phyloP scores from a whole-genome alignment of 2,113 vertebrate genomes.

The Gopherus flavomarginatus region DNA sequence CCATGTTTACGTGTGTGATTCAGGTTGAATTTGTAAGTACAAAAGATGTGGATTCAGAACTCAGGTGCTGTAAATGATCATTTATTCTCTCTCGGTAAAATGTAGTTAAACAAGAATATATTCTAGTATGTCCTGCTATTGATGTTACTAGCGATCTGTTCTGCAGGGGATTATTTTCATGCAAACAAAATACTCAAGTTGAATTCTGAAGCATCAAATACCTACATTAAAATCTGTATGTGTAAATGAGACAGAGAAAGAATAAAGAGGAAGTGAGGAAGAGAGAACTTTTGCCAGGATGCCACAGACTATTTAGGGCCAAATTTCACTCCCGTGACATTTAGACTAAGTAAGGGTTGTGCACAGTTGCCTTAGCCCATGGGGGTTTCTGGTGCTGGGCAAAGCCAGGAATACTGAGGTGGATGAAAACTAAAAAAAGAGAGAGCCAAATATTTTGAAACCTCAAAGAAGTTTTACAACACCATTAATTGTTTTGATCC shows the following conservation, averaged over 20 bases:
- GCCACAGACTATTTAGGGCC: background rate
- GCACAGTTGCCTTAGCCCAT: background rate
- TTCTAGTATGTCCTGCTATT: background rate
- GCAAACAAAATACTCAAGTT: background rate
- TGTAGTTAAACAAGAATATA: background rate
- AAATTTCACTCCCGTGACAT: background rate
- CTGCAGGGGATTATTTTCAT: background rate
- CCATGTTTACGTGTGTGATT: background rate
- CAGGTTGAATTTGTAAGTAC: background rate
- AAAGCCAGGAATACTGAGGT: background rate
- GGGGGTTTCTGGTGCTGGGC: background rate
- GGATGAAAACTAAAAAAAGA: background rate
- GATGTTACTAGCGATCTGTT: background rate
- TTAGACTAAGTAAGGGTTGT: background rate
- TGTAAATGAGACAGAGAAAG: background rate
- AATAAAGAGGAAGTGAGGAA: background rate
- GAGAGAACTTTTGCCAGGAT: background rate
- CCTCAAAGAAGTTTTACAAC: background rate
- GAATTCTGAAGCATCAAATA: background rate
- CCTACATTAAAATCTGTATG: background rate
- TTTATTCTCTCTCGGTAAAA: background rate
- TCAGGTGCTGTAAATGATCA: background rate
- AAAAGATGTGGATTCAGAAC: background rate
- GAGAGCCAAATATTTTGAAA: background rate
- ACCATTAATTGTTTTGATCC: background rate